Base-by-base conservation (phyloP, 1,140 invertebrate genomes). In the Armadillidium nasatum region DNA sequence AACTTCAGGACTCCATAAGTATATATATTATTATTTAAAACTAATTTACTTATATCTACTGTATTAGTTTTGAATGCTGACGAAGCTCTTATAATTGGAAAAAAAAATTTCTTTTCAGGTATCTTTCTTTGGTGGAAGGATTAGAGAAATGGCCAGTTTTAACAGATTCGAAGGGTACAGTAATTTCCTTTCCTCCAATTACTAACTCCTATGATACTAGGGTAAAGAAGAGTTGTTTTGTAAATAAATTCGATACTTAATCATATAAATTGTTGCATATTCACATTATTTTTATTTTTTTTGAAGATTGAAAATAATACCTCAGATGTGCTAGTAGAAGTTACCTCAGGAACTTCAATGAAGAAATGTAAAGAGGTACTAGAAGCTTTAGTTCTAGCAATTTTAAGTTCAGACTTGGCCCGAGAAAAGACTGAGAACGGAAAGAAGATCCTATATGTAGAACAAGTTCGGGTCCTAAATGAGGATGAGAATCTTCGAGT, bases 151-250 rank as follows among this genome's bases (percentile, higher is more conserved):
- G 90, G 83, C 90, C 92, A 0, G 93, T 90, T 82, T 82, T 94
- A 43, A 76, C 89, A 73, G 90, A 92, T 84, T 83, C 85, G 10
- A 85, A 85, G 21, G 86, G 87, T 4, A 86, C 86, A 75, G 90
- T 92, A 0, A 90, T 94, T 78, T 93, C 92, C 22, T 91, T 94
- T 83, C 92, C 93, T 72, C 93, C 93, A 0, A 91, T 94, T 69
- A 93, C 92, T 15, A 94, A 94, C 84, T 89, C 90, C 81, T 91
- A 93, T 67, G 85, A 88, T 78, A 91, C 92, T 4, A 94, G 93
- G 86, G 90, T 91, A 84, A 82, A 33, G 1, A 33, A 33, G 1
- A 6, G 33, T 33, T 33, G 33, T 33, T 33, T 33, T 33, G 33
- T 6, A 3, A 33, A 33, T 33, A 33, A 75, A 43, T 13, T 33